Evolutionary conservation across 2,113 vertebrate species (phyloP), one percentile per base, ranked within the genome.

Genomic region (Phalacrocorax pelagicus): DNA sequence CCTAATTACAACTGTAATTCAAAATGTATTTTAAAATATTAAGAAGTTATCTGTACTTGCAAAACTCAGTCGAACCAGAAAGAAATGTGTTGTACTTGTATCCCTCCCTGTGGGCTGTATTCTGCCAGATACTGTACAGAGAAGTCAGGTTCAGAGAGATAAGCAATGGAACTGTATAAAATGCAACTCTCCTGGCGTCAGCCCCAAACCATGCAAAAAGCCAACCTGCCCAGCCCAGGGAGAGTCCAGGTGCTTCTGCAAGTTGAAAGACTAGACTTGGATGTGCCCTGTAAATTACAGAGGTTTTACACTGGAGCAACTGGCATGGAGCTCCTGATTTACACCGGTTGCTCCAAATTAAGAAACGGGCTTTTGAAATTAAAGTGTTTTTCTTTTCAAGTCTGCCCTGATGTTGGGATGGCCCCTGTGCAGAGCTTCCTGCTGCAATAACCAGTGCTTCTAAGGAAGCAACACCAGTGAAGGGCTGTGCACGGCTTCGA

Each of bases 11-110:
- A 91, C 70, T 95, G 71, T 97, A 95, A 96, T 94, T 97, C 91
- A 94, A 96, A 97, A 88, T 71, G 71, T 92, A 78, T 87, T 97
- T 91, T 96, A 95, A 97, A 96, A 95, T 91, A 95, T 89, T 96
- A 86, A 94, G 91, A 96, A 96, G 67, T 91, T 96, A 92, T 92
- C 92, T 92, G 62, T 30, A 51, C 44, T 94, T 88, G 61, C 63
- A 94, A 85, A 88, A 75, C 66, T 92, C 62, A 62, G 10, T 90
- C 66, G 77, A 92, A 69, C 46, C n/a, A 70, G 66, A 17, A 65
- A 63, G 74, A 72, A 86, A 34, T 4, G 7, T 32, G 8, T 29
- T 59, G 32, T 54, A 40, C 55, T 93, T 40, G 16, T 61, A 75
- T 51, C 42, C 23, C 38, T 80, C 74, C 71, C 89, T 55, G n/a